These are phyloP conservation scores for Sceloporus undulatus DNA, from an alignment of 2,113 vertebrate species.

Conservation along the genomic window DNA sequence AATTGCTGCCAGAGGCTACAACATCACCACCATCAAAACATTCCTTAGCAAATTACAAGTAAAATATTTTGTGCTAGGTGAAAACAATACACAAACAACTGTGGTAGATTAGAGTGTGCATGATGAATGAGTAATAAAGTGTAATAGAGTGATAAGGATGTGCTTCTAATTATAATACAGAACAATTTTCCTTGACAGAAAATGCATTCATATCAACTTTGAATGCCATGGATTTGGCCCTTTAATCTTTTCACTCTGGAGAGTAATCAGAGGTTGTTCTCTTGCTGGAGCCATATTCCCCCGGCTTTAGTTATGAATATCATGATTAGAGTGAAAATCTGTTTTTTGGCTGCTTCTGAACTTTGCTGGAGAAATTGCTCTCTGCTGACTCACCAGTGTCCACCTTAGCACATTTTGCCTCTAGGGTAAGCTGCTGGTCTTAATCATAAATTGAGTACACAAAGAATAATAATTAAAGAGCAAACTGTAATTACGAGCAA, in stretches of 20 bases:
- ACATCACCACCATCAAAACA: background rate
- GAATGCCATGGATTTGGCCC: slow-evolving; percentile 41
- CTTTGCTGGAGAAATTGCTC: slow-evolving; percentile 46
- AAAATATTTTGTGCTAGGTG: background rate
- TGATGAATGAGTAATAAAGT: slow-evolving; percentile 13
- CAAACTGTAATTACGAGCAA: slow-evolving; percentile 77
- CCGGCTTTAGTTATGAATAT: slow-evolving; percentile 48
- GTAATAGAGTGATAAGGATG: background rate
- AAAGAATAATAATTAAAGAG: slow-evolving; percentile 79
- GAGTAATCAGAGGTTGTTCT: slow-evolving; percentile 49
- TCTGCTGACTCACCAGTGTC: slow-evolving; percentile 62
- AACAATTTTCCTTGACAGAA: slow-evolving; percentile 26
- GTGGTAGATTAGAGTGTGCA: background rate
- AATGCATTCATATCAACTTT: slow-evolving; percentile 12
- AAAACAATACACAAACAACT: background rate
- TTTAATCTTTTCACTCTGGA: slow-evolving; percentile 49
- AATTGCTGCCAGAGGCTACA: background rate
- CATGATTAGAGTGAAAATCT: slow-evolving; percentile 44
- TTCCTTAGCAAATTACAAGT: background rate
- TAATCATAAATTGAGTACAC: slow-evolving; percentile 79
- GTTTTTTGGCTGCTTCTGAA: slow-evolving; percentile 37
- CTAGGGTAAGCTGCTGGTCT: slow-evolving; percentile 67
- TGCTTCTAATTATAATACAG: slow-evolving; percentile 41
- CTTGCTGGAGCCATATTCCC: slow-evolving; percentile 36
- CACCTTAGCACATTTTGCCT: slow-evolving; percentile 70